Base-by-base conservation (phyloP, 2,113 vertebrate species). In the Octodon degus region DNA sequence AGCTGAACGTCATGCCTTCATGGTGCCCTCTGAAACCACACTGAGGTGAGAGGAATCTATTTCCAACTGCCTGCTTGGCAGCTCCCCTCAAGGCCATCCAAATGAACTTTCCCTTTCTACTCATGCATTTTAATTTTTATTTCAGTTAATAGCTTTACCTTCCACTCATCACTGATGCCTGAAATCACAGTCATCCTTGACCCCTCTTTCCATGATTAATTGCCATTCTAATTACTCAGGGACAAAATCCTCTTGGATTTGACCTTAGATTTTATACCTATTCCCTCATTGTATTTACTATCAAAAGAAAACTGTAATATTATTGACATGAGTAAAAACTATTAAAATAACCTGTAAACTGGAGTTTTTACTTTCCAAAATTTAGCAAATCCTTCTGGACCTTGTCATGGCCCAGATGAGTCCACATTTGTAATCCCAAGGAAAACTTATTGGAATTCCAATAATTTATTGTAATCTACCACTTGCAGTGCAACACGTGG, bases 211-310 rank as follows among this genome's bases (percentile, higher is more conserved):
- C 55, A 89, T 50, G 25, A 17, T 63, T 92, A 55, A 95, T 84
- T 91, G 91, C 62, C 63, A 91, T 86, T 94, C 17, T 83, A 86
- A 86, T 87, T 96, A 96, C 76, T 93, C 32, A 53, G 8, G 0
- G 16, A 22, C 13, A 65, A 91, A 79, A 10, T 30, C 58, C 62
- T 76, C 89, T 62, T 40, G 55, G 27, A 91, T 92, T 76, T 93
- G 63, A 93, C 27, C 10, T 3, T 34, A 16, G 6, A 10, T 83
- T 96, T 68, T 27, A 19, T 76, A n/a, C 50, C 22, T 58, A 34
- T 84, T 3, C 13, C n/a, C 22, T 70, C 40, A 24, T 34, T 89
- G 13, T 91, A 91, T 82, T 86, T 95, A 63, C 80, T 88, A 55
- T 16, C 9, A 43, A 62, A 90, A 55, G 17, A 62, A 87, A 83